Conservation (phyloP, 2,888 invertebrate genomes). For the Sthenelais limicola region DNA sequence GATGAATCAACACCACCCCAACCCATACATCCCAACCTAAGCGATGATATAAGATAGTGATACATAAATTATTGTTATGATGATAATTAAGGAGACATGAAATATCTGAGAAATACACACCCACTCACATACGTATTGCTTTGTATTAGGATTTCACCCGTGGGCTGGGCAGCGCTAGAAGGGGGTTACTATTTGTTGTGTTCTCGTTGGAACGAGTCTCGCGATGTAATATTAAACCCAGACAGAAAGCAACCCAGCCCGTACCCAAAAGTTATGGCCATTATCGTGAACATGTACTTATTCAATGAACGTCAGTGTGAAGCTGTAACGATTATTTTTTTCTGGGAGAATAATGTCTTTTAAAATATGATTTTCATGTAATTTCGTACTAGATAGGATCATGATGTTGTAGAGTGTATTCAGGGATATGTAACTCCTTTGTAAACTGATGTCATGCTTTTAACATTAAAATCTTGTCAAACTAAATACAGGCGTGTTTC, state of each 20-base stretch:
- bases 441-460: constrained; percentile 48
- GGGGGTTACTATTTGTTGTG: background rate
- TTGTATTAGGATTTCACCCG: constrained; percentile 24
- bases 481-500: constrained; percentile 21
- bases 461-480: constrained; percentile 46
- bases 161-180: constrained; percentile 1
- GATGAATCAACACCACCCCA: constrained; percentile 4
- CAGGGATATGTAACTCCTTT: constrained; percentile 47
- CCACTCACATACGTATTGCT: constrained; percentile 29
- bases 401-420: constrained; percentile 46
- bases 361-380: constrained; percentile 41
- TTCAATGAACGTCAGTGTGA: constrained; percentile 41
- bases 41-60: background rate
- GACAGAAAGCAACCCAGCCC: no score
- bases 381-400: constrained; percentile 42
- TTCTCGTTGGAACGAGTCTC: constrained; percentile 20
- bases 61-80: no score
- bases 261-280: constrained; percentile 29
- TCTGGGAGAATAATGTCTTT: constrained; percentile 31
- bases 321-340: constrained; percentile 42
- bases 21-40: background rate
- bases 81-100: no score
- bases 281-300: constrained; percentile 44
- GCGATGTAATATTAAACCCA: no score
- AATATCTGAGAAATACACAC: no score